These are phyloP conservation scores for Cirrhinus molitorella DNA, from an alignment of 2,797 vertebrate species.

Conservation along the genomic window DNA sequence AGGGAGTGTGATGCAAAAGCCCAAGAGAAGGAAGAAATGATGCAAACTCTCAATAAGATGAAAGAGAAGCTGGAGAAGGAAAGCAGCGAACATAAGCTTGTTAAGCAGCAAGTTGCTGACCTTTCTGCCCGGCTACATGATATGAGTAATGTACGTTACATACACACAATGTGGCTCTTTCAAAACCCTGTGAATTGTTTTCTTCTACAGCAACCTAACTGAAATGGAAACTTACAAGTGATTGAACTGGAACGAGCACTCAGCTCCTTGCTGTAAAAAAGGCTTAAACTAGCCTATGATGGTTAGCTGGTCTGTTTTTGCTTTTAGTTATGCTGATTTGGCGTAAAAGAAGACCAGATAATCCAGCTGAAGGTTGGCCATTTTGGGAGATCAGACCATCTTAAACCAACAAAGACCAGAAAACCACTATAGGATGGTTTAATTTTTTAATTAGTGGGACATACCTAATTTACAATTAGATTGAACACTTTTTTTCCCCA, in stretches of 20 bases:
- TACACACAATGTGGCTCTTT: neutral
- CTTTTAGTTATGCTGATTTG: neutral
- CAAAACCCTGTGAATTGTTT: slow-evolving; percentile 18
- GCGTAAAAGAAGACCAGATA: neutral
- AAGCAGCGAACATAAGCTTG: slow-evolving; percentile 83
- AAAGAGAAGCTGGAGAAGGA: slow-evolving; percentile 91
- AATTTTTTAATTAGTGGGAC: neutral
- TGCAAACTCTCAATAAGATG: slow-evolving; percentile 90
- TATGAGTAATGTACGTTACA: slow-evolving; percentile 80
- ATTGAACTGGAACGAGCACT: neutral
- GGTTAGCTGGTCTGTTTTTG: neutral
- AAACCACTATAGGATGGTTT: neutral
- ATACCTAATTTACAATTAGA: neutral
- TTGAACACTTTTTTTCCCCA: neutral
- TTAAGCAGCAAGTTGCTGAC: slow-evolving; percentile 85
- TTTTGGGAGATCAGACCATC: neutral
- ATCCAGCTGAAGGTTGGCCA: neutral
- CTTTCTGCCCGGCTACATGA: slow-evolving; percentile 83
- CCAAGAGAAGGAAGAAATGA: slow-evolving; percentile 91
- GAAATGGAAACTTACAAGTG: neutral
- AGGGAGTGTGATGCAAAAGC: slow-evolving; percentile 87
- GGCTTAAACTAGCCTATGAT: neutral
- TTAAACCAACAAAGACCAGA: neutral
- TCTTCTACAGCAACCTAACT: slow-evolving; percentile 10
- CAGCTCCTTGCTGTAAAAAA: neutral